Percentiles rank a stretch among this genome's conserved stretches.
Conservation (phyloP, 1,140 invertebrate species). For the Muscidifurax raptorellus region DNA sequence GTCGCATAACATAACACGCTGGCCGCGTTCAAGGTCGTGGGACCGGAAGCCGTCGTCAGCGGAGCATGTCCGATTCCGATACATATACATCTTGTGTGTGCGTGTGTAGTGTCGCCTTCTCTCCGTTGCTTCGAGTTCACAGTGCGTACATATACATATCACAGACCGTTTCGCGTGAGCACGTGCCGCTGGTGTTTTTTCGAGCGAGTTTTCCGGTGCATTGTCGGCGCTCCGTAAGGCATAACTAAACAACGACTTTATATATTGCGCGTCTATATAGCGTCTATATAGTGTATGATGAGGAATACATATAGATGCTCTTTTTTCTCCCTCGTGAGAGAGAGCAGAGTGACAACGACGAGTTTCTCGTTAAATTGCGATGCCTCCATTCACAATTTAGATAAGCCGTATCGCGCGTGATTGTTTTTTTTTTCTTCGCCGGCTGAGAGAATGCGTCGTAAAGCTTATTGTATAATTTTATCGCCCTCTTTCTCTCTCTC, state of each 20-base stretch:
- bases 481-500: too few relatives aligned
- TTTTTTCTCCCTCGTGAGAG: not conserved
- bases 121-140: not conserved
- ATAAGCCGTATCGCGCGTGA: not conserved
- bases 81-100: not conserved
- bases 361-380: not conserved
- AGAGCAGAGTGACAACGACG: not conserved
- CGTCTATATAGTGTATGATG: not conserved
- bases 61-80: conserved; percentile 46
- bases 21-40: conserved; percentile 49
- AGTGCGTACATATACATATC: not conserved
- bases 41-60: conserved; percentile 45
- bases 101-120: not conserved
- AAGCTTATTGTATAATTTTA: not conserved
- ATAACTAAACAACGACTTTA: not conserved
- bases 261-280: not conserved
- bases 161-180: not conserved
- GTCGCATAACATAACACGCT: not conserved
- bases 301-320: not conserved
- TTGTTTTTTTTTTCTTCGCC: not conserved
- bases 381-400: not conserved
- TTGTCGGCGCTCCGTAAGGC: conserved; percentile 16
- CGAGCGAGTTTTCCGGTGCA: conserved; percentile 31
- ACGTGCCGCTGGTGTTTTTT: not conserved
- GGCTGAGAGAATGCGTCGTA: not conserved